Percentiles rank a stretch among this genome's conserved stretches.
These are phyloP conservation scores for Atopsyche davidsoni DNA, from an alignment of 1,140 invertebrate species.

Conservation along the genomic window DNA sequence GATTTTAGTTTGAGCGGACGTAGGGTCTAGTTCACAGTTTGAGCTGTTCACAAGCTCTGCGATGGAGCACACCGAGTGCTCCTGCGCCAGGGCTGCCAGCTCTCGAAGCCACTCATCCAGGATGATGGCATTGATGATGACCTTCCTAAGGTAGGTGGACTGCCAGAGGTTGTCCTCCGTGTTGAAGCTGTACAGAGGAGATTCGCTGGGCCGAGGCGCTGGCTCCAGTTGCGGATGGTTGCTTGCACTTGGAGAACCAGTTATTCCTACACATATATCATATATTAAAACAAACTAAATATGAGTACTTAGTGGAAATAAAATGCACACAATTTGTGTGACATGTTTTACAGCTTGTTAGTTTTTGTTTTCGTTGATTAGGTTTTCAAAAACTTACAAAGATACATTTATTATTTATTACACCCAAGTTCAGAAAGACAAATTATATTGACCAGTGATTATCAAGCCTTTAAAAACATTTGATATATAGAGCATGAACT, in stretches of 20 bases:
- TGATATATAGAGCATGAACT: too few relatives aligned
- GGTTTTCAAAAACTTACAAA: too few relatives aligned
- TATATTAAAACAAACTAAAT: background rate
- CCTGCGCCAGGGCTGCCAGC: slow-evolving; percentile 83
- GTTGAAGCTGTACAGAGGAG: slow-evolving; percentile 7
- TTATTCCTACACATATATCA: slow-evolving; percentile 13
- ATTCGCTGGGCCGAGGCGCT: background rate
- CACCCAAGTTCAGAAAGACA: too few relatives aligned
- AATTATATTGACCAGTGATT: too few relatives aligned
- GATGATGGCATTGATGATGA: slow-evolving; percentile 66
- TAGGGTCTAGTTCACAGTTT: slow-evolving; percentile 8
- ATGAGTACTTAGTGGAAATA: too few relatives aligned
- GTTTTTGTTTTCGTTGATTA: too few relatives aligned
- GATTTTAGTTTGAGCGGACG: slow-evolving; percentile 22
- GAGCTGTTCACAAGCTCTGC: slow-evolving; percentile 18
- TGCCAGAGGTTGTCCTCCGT: slow-evolving; percentile 38
- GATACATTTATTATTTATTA: too few relatives aligned
- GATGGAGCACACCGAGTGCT: slow-evolving; percentile 64
- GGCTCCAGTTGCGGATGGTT: slow-evolving; percentile 9
- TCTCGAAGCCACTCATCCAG: slow-evolving; percentile 92
- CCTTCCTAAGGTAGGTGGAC: slow-evolving; percentile 38
- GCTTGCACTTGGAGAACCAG: slow-evolving; percentile 8
- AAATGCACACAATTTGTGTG: too few relatives aligned
- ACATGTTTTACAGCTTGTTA: too few relatives aligned
- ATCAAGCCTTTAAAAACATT: too few relatives aligned